Evolutionary conservation across 2,797 vertebrate genomes (phyloP).

Genomic region (Xenentodon cancila): DNA sequence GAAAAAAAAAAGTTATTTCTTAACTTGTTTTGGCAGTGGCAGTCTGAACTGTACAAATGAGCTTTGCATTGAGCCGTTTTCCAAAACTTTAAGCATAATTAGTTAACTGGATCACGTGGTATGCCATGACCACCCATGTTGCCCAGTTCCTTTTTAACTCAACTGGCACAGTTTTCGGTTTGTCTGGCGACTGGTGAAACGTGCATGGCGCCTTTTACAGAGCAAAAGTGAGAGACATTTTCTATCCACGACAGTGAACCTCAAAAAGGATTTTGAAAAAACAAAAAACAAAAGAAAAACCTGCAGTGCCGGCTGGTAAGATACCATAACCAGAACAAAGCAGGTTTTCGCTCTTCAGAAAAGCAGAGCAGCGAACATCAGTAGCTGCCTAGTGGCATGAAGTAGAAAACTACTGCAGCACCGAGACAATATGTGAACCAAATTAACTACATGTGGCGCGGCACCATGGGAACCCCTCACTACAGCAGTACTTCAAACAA

Average conservation of each 20-base stretch:
- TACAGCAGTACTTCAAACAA: constrained; percentile 72
- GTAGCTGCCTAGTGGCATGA: constrained; percentile 43
- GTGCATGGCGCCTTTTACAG: not conserved
- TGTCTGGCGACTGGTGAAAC: not conserved
- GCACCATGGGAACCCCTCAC: constrained; percentile 61
- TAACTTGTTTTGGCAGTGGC: not conserved
- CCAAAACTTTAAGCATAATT: not conserved
- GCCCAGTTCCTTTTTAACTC: not conserved
- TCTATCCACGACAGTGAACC: not conserved
- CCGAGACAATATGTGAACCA: constrained; percentile 64
- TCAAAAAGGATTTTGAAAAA: too few species aligned
- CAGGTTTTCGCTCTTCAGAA: constrained; percentile 2
- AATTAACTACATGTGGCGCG: constrained; percentile 62
- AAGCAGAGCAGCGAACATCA: constrained; percentile 16
- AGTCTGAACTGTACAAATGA: not conserved
- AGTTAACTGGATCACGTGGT: not conserved
- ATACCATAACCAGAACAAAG: not conserved
- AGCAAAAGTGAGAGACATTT: too few species aligned
- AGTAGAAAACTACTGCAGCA: constrained; percentile 48
- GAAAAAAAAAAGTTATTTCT: not conserved
- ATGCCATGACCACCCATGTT: not conserved
- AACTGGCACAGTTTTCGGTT: not conserved
- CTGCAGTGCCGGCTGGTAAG: too few species aligned
- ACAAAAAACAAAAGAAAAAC: not conserved
- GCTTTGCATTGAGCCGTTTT: not conserved